phyloP scores from a whole-genome alignment of 2,797 vertebrate species.

The Artibeus jamaicensis region DNA sequence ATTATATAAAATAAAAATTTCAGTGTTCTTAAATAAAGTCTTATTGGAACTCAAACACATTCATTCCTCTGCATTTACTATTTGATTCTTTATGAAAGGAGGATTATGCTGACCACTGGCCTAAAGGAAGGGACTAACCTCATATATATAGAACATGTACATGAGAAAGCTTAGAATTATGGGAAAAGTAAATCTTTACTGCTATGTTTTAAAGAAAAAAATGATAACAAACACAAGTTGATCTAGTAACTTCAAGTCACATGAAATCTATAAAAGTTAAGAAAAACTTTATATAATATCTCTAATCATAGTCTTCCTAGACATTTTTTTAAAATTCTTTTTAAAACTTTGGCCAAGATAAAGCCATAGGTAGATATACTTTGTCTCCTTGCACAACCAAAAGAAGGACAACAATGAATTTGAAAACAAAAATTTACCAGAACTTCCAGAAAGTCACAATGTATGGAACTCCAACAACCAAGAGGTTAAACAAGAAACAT shows the following conservation, averaged over 20 bases:
- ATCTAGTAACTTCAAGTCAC: not conserved
- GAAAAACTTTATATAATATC: not conserved
- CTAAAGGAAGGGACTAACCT: not conserved
- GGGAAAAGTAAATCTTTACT: not conserved
- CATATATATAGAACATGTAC: not conserved
- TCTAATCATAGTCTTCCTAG: not conserved
- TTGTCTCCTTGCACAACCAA: no score
- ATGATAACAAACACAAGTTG: not conserved
- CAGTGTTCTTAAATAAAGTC: slow-evolving; percentile 42
- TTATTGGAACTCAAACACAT: not conserved
- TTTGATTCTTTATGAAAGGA: not conserved
- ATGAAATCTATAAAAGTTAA: slow-evolving; percentile 4
- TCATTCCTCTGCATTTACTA: slow-evolving; percentile 36
- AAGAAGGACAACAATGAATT: no score
- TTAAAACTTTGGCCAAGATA: not conserved
- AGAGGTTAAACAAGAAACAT: no score
- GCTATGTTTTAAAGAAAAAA: not conserved
- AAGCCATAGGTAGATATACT: no score
- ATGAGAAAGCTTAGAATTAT: not conserved
- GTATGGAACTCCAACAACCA: no score
- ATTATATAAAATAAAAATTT: slow-evolving; percentile 64
- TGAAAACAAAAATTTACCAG: no score
- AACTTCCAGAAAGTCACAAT: no score
- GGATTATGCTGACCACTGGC: not conserved
- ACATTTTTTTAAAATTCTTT: not conserved